Conservation (phyloP, 2,888 invertebrate genomes). For the Brenthis hecate region DNA sequence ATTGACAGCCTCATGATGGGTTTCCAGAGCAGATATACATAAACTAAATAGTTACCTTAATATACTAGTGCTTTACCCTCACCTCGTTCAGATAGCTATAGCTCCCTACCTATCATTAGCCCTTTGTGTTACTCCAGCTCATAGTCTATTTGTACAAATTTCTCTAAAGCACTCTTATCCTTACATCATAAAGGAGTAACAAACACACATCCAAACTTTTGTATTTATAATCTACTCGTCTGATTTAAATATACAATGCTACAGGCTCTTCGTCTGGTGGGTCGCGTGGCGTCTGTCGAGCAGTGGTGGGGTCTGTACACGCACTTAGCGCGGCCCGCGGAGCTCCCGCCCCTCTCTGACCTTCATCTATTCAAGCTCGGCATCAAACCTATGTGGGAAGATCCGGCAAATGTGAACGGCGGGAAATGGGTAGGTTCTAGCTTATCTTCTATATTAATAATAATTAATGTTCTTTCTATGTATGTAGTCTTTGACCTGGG, state of each 20-base stretch:
- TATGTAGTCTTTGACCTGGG: too few species aligned
- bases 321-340: conserved; percentile 94
- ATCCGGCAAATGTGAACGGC: conserved; percentile 96
- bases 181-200: too few species aligned
- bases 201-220: neutral
- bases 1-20: too few species aligned
- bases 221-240: neutral
- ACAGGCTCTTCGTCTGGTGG: conserved; percentile 94
- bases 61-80: too few species aligned
- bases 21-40: too few species aligned
- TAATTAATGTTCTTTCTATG: neutral
- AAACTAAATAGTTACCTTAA: too few species aligned
- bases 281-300: conserved; percentile 95
- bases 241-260: conserved; percentile 47
- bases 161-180: neutral
- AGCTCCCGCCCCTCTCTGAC: conserved; percentile 95
- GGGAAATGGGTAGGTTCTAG: conserved; percentile 94
- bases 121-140: too few species aligned
- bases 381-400: conserved; percentile 99
- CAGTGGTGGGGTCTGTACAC: conserved; percentile 99
- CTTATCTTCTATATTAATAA: neutral
- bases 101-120: too few species aligned
- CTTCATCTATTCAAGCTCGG: conserved; percentile 98
- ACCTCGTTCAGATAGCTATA: too few species aligned
- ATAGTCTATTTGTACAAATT: neutral